Percentiles rank a stretch among this genome's conserved stretches.
Evolutionary conservation across 2,888 invertebrate species (phyloP).

Genomic region (Megamerina dolium): DNA sequence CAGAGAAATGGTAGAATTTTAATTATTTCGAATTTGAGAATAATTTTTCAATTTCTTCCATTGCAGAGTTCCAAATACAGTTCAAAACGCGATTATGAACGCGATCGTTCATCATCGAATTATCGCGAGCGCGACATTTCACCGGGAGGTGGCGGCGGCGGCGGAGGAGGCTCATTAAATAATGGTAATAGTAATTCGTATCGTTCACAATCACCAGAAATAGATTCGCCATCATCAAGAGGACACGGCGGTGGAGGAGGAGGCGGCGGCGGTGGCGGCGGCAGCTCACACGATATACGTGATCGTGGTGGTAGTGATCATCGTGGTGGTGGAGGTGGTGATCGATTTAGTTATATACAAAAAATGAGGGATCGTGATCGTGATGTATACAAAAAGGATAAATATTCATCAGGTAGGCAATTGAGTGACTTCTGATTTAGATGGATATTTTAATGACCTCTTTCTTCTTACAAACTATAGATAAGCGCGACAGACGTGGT

Average conservation of each 20-base stretch:
- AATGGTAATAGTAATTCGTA: conserved; percentile 64
- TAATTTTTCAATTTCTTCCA: conserved; percentile 18
- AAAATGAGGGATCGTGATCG: conserved; percentile 61
- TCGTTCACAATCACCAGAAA: conserved; percentile 68
- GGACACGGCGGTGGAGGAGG: conserved; percentile 33
- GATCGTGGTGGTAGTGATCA: conserved; percentile 30
- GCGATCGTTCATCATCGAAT: conserved; percentile 49
- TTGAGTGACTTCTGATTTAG: not conserved
- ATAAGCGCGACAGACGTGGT: conserved; percentile 67
- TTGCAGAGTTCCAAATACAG: conserved; percentile 71
- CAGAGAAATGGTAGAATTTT: too few relatives aligned
- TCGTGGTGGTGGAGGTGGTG: conserved; percentile 53
- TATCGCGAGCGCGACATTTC: conserved; percentile 49
- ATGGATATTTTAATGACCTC: not conserved
- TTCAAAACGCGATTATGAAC: conserved; percentile 65
- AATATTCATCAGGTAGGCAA: conserved; percentile 79
- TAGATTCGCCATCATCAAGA: conserved; percentile 58
- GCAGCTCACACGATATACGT: conserved; percentile 48
- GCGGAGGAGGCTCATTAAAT: conserved; percentile 39
- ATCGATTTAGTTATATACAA: conserved; percentile 51
- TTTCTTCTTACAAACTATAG: conserved; percentile 43
- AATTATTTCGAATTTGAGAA: too few relatives aligned
- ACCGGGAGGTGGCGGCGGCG: conserved; percentile 40
- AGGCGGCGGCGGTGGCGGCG: too few relatives aligned
- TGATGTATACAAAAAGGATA: conserved; percentile 87